These are phyloP conservation scores for Jordanella pulchra DNA, from an alignment of 2,797 vertebrate genomes.

Conservation along the genomic window DNA sequence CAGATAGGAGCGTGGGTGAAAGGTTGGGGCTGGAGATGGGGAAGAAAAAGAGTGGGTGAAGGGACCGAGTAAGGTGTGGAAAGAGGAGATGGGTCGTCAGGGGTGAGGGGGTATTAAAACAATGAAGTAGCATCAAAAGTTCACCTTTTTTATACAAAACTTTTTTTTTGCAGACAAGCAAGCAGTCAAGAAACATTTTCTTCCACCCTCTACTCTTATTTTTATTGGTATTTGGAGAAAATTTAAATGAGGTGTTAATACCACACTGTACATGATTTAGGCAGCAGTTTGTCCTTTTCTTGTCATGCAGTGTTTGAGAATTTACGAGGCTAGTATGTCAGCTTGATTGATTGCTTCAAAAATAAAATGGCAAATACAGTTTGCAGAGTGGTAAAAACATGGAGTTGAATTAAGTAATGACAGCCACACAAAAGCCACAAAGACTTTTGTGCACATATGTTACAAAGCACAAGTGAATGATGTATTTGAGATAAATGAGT, in stretches of 20 bases:
- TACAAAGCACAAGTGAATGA: conserved; percentile 70
- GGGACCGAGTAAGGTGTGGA: conserved; percentile 52
- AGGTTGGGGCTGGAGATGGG: conserved; percentile 54
- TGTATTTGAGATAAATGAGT: conserved; percentile 69
- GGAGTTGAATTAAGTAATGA: conserved; percentile 69
- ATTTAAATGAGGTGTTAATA: conserved; percentile 51
- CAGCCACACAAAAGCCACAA: conserved; percentile 67
- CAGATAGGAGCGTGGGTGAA: conserved; percentile 61
- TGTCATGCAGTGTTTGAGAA: conserved; percentile 56
- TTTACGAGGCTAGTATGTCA: conserved; percentile 58
- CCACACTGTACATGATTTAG: conserved; percentile 42
- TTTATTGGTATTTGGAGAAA: conserved; percentile 43
- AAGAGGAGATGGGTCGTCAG: conserved; percentile 43
- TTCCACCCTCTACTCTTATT: conserved; percentile 82
- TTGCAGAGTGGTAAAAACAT: conserved; percentile 68
- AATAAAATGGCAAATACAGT: conserved; percentile 65
- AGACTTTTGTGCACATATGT: conserved; percentile 58
- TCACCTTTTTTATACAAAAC: conserved; percentile 54
- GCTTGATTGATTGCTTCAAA: conserved; percentile 70
- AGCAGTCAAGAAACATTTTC: conserved; percentile 87
- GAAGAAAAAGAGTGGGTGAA: conserved; percentile 41
- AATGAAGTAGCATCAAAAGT: conserved; percentile 73
- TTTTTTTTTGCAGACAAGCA: conserved; percentile 67
- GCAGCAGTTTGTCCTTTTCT: conserved; percentile 62
- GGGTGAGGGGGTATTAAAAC: conserved; percentile 59